phyloP scores from a whole-genome alignment of 2,797 vertebrate genomes.

The Chiloscyllium punctatum region DNA sequence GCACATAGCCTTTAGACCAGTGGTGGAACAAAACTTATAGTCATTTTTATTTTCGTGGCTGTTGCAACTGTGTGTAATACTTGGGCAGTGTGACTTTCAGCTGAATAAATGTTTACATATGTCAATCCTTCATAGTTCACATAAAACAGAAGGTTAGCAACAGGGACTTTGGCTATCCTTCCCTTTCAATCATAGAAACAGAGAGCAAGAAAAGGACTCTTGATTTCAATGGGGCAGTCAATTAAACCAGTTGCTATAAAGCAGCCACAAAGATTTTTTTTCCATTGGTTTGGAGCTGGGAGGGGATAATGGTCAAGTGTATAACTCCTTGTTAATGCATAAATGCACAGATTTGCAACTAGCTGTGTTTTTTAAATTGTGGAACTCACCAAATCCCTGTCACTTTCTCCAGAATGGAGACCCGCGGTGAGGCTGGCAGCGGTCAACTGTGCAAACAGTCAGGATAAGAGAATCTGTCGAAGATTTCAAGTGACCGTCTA shows the following conservation, averaged over 20 bases:
- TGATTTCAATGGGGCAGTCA: not conserved
- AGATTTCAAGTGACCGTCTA: constrained; percentile 63
- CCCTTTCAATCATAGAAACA: not conserved
- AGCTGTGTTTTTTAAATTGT: not conserved
- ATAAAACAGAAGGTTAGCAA: not conserved
- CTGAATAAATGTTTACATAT: not conserved
- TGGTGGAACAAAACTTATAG: not conserved
- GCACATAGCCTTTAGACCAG: not conserved
- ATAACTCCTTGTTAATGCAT: not conserved
- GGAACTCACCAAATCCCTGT: constrained; percentile 8
- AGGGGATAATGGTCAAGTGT: not conserved
- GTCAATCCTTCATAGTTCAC: not conserved
- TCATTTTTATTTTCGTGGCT: not conserved
- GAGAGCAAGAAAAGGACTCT: not conserved
- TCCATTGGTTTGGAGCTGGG: not conserved
- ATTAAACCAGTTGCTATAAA: not conserved
- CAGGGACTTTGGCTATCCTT: not conserved
- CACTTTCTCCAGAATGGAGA: constrained; percentile 70
- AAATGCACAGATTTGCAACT: not conserved
- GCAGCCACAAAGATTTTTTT: not conserved
- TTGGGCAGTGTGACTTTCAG: not conserved
- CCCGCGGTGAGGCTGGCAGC: constrained; percentile 73
- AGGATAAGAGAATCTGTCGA: constrained; percentile 61
- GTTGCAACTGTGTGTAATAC: not conserved
- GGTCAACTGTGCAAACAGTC: constrained; percentile 69